Evolutionary conservation across 2,797 vertebrate species (phyloP).

Genomic region (Argyrosomus regius): DNA sequence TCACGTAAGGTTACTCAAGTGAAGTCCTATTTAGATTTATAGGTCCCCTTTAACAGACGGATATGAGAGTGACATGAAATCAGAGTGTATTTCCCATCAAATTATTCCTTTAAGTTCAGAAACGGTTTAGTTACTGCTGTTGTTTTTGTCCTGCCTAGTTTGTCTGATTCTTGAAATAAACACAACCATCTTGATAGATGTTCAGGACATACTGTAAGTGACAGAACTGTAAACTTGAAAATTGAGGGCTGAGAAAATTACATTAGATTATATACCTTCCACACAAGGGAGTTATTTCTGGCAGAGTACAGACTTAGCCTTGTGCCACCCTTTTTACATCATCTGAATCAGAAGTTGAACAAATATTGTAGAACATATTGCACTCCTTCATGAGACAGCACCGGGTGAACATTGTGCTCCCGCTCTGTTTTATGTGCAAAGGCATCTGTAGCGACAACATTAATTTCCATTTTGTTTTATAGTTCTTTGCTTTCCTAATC

Average conservation of each 20-base stretch:
- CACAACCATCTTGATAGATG: neutral
- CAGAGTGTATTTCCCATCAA: neutral
- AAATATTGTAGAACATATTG: conserved; percentile 26
- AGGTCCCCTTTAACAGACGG: no score
- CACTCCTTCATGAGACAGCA: conserved; percentile 5
- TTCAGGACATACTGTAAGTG: neutral
- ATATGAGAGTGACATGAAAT: neutral
- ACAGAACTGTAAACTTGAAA: conserved; percentile 33
- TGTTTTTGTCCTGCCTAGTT: neutral
- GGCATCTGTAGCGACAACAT: conserved; percentile 40
- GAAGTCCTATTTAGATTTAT: no score
- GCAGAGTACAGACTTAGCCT: conserved; percentile 14
- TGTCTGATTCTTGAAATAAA: neutral
- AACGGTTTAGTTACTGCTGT: neutral
- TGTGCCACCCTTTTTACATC: conserved; percentile 1
- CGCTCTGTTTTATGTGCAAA: conserved; percentile 31
- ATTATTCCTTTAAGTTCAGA: conserved; percentile 3
- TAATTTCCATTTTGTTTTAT: conserved; percentile 62
- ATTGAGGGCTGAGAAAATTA: conserved; percentile 20
- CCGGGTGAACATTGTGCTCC: conserved; percentile 23
- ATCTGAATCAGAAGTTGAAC: conserved; percentile 27
- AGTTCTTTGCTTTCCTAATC: conserved; percentile 48
- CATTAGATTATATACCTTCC: conserved; percentile 19
- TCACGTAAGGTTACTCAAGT: no score
- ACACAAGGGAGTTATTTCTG: conserved; percentile 25